Evolutionary conservation across 2,888 invertebrate species (phyloP).

Genomic region (Penaeus monodon): DNA sequence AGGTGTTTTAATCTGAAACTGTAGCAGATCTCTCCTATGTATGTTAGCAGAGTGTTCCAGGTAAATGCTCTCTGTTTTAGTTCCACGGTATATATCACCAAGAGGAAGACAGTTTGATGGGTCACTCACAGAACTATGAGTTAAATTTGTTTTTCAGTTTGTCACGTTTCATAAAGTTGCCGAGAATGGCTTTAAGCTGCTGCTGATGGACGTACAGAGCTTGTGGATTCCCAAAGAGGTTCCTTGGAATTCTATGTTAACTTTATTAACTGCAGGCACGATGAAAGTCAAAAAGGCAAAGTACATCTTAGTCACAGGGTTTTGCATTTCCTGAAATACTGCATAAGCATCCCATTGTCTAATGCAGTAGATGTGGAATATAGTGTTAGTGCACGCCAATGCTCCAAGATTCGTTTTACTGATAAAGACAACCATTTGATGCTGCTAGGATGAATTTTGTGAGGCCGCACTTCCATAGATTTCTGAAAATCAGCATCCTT

Average conservation of each 20-base stretch:
- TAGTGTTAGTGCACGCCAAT: conserved; percentile 41
- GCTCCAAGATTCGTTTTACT: conserved; percentile 22
- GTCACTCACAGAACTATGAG: conserved; percentile 27
- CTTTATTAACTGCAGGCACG: conserved; percentile 41
- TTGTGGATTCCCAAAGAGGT: conserved; percentile 22
- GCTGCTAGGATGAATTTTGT: conserved; percentile 26
- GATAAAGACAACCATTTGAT: conserved; percentile 26
- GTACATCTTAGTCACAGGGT: conserved; percentile 38
- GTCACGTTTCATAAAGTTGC: conserved; percentile 26
- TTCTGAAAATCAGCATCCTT: conserved; percentile 33
- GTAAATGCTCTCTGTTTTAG: conserved; percentile 32
- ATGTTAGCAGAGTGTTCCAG: conserved; percentile 30
- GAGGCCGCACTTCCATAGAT: conserved; percentile 21
- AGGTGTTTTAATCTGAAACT: conserved; percentile 28
- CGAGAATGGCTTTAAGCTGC: conserved; percentile 29
- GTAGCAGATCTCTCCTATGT: conserved; percentile 20
- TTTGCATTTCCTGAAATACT: conserved; percentile 36
- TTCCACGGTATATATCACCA: conserved; percentile 34
- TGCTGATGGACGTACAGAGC: conserved; percentile 27
- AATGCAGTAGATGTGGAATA: conserved; percentile 40
- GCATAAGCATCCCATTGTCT: conserved; percentile 34
- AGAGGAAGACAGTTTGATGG: no score
- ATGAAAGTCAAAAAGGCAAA: conserved; percentile 40
- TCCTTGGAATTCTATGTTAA: conserved; percentile 39
- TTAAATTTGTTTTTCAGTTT: conserved; percentile 17